phyloP scores from a whole-genome alignment of 2,888 invertebrate genomes.

The Ennomos quercinarius region DNA sequence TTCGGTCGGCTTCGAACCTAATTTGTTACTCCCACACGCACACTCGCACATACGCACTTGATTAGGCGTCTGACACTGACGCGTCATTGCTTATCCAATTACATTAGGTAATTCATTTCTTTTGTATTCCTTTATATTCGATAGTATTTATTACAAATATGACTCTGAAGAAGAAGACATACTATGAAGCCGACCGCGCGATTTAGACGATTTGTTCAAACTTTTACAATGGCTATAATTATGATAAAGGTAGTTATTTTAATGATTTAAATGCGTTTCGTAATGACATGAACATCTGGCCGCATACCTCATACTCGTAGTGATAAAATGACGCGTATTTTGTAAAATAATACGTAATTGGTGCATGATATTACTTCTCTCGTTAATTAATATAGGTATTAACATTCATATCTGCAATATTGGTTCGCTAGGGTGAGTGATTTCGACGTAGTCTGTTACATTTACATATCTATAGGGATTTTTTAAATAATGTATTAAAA shows the following conservation, averaged over 20 bases:
- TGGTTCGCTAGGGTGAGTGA: conserved; percentile 1
- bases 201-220: no score
- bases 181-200: no score
- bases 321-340: background rate
- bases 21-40: conserved; percentile 56
- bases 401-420: conserved; percentile 28
- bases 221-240: no score
- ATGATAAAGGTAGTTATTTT: no score
- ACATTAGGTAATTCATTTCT: conserved; percentile 34
- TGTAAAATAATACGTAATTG: conserved; percentile 34
- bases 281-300: no score
- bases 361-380: conserved; percentile 33
- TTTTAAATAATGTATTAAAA: no score
- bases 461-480: no score
- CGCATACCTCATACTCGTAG: no score
- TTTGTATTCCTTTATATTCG: conserved; percentile 28
- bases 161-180: no score
- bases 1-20: conserved; percentile 49
- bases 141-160: background rate
- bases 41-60: conserved; percentile 53
- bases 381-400: conserved; percentile 39
- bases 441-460: no score
- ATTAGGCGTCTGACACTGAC: conserved; percentile 58
- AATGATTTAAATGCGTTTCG: no score
- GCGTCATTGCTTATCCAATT: conserved; percentile 45